Base-by-base conservation (phyloP, 2,113 vertebrate genomes). In the Passer domesticus region DNA sequence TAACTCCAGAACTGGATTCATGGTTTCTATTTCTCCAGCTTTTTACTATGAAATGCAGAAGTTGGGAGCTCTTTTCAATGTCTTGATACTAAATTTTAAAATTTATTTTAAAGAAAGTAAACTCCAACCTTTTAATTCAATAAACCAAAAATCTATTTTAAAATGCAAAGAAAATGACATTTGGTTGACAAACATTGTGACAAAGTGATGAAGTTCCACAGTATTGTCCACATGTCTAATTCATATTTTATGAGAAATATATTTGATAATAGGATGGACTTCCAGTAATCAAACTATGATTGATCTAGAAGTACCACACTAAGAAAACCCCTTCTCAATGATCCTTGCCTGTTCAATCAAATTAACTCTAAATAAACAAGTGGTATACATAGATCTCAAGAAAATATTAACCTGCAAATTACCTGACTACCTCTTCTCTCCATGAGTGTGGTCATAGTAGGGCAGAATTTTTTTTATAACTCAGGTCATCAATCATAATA, bases 321-420 rank as follows among this genome's bases (percentile, higher is more conserved):
- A 92, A 97, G 94, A 97, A 97, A 97, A 95, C 14, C 20, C 69
- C 92, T 77, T 91, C 92, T 95, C 10, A 1, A 25, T 94, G 95
- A 93, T 95, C 95, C 92, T 85, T 70, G 60, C 63, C 58, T 33
- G 47, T 86, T 96, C 96, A 97, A 97, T 94, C 78, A 98, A 97
- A 97, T 98, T 97, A 97, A 94, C 85, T 94, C 81, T 96, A 97
- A 96, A 97, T 95, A 97, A 97, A 97, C 96, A 97, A 97, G 87
- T 23, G 63, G 85, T 77, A 95, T 77, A 95, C 37, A 60, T 37
- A 77, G 91, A 91, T 79, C 59, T 82, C 82, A 95, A 91, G 88
- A 96, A 94, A 96, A 95, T 21, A 73, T 90, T 96, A 96, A 84
- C 72, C 93, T 76, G 83, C 83, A 96, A 95, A 94, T 94, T 94